Conservation (phyloP, 2,113 vertebrate genomes). For the Zosterops pallidus region DNA sequence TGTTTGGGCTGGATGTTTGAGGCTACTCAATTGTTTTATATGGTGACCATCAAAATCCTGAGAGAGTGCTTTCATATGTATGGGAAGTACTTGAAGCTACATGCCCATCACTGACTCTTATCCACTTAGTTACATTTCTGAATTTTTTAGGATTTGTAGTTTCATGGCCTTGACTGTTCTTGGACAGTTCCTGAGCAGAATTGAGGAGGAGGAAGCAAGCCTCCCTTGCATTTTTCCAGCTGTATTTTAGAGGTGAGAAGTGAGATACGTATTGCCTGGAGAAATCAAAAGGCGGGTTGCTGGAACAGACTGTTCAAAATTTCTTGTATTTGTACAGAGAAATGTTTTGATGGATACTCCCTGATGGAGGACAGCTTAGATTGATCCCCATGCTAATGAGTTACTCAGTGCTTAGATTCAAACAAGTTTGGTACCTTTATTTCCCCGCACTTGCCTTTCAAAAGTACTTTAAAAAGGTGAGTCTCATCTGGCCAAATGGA, state of each 20-base stretch:
- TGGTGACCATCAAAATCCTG: background rate
- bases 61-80: background rate
- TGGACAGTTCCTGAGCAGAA: background rate
- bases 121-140: background rate
- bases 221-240: background rate
- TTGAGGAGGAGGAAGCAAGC: background rate
- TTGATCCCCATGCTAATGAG: background rate
- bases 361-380: background rate
- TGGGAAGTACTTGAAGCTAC: background rate
- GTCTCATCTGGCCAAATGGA: background rate
- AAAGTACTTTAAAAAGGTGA: background rate
- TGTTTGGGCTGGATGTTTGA: background rate
- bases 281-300: background rate
- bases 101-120: background rate
- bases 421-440: background rate
- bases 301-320: background rate
- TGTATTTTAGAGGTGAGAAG: background rate
- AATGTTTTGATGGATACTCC: background rate
- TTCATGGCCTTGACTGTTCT: background rate
- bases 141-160: background rate
- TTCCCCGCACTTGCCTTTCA: background rate
- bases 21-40: background rate
- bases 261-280: background rate
- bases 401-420: background rate
- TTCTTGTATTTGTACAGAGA: background rate